phyloP scores from a whole-genome alignment of 2,797 vertebrate species.

The Argya squamiceps region DNA sequence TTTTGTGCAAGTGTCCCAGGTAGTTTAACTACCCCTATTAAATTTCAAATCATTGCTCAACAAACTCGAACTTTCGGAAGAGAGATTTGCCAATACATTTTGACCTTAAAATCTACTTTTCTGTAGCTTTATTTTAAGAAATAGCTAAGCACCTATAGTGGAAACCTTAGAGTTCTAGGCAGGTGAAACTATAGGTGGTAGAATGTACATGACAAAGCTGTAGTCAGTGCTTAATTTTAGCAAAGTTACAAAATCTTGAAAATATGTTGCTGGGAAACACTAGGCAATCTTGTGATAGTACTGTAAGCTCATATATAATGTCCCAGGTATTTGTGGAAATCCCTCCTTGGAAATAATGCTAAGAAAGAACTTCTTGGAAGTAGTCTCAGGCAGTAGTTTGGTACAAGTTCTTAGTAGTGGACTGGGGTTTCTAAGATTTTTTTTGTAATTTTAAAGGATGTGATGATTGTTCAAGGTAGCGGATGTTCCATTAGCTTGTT shows the following conservation, averaged over 20 bases:
- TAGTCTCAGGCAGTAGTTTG: not conserved
- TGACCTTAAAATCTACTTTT: not conserved
- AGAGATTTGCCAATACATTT: not conserved
- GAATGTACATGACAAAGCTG: not conserved
- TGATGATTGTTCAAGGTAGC: not conserved
- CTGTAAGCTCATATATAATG: not conserved
- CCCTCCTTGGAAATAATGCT: not conserved
- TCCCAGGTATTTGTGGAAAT: not conserved
- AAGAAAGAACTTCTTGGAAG: not conserved
- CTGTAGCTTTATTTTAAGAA: not conserved
- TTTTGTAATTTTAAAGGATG: not conserved
- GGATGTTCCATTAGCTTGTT: not conserved
- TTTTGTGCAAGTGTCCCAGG: not conserved
- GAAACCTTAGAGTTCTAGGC: not conserved
- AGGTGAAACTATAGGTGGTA: not conserved
- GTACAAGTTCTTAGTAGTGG: not conserved
- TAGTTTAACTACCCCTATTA: not conserved
- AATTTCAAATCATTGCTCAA: not conserved
- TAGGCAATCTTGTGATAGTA: not conserved
- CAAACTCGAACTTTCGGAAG: not conserved
- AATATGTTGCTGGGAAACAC: not conserved
- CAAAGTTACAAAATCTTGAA: not conserved
- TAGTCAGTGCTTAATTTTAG: not conserved
- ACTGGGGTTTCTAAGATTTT: fast-evolving
- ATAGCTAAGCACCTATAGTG: not conserved